phyloP scores from a whole-genome alignment of 2,888 invertebrate species.

The Agrenia bidenticulata region DNA sequence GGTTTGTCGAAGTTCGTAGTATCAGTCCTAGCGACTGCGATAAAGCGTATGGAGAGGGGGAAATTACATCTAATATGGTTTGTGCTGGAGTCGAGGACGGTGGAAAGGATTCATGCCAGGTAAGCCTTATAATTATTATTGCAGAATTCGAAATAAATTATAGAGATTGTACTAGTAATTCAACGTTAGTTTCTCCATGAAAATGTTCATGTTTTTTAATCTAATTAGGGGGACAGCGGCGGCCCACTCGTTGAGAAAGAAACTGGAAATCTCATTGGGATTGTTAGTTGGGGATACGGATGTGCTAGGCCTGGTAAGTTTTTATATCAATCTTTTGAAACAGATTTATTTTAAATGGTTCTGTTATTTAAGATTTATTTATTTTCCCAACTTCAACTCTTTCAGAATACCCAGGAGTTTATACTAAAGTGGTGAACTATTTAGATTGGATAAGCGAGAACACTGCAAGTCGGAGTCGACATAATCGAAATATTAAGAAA shows the following conservation, averaged over 20 bases:
- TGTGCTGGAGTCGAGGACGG: conserved; percentile 35
- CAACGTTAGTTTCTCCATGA: not conserved
- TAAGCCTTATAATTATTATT: not conserved
- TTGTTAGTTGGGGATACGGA: conserved; percentile 33
- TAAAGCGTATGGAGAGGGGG: conserved; percentile 28
- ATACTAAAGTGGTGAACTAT: not conserved
- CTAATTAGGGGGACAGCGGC: conserved; percentile 26
- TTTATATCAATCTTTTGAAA: not conserved
- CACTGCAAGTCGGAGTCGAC: too few relatives aligned
- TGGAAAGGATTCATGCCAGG: conserved; percentile 31
- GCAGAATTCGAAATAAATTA: too few relatives aligned
- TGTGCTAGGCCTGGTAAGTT: conserved; percentile 15
- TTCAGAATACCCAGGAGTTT: not conserved
- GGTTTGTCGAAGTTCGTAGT: conserved; percentile 43
- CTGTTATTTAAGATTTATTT: too few relatives aligned
- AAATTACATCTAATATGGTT: conserved; percentile 27
- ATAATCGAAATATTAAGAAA: too few relatives aligned
- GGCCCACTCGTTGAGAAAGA: conserved; percentile 27
- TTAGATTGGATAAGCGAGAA: too few relatives aligned
- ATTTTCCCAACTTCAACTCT: too few relatives aligned
- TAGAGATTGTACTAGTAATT: too few relatives aligned
- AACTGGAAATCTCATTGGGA: conserved; percentile 31
- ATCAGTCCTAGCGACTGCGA: conserved; percentile 36
- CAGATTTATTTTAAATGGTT: not conserved
- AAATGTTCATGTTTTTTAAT: conserved; percentile 2